These are phyloP conservation scores for Lampris incognitus DNA, from an alignment of 2,113 vertebrate species.

Conservation along the genomic window DNA sequence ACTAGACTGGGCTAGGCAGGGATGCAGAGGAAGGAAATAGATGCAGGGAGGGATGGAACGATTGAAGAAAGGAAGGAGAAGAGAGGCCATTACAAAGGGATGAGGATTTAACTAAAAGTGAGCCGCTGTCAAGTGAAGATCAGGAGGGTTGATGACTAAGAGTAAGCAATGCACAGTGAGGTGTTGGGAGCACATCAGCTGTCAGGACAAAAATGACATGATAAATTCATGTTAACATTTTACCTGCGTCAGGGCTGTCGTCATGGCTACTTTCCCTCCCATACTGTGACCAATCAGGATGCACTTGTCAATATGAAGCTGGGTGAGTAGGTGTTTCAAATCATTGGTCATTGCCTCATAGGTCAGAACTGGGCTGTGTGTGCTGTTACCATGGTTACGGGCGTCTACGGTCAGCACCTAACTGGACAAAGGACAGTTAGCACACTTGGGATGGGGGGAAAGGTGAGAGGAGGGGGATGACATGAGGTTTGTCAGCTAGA, in stretches of 20 bases:
- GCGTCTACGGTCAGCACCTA: constrained; percentile 95
- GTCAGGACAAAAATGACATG: neutral
- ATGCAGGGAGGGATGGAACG: constrained; percentile 19
- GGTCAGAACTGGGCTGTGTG: constrained; percentile 86
- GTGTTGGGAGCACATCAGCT: neutral
- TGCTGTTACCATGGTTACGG: constrained; percentile 93
- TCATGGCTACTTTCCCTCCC: constrained; percentile 98
- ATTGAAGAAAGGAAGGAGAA: neutral
- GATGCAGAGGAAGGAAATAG: neutral
- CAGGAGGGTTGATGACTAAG: neutral
- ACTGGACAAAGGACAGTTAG: constrained; percentile 75
- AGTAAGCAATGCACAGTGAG: neutral
- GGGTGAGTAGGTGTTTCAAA: constrained; percentile 85
- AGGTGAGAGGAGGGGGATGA: constrained; percentile 1
- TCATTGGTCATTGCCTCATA: constrained; percentile 91
- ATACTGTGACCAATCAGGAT: constrained; percentile 95
- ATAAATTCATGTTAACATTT: constrained; percentile 41
- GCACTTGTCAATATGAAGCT: constrained; percentile 86
- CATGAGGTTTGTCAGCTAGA: neutral
- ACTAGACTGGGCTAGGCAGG: constrained; percentile 88
- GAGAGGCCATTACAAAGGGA: neutral
- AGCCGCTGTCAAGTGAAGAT: neutral
- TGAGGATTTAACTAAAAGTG: neutral
- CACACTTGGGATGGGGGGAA: constrained; percentile 69
- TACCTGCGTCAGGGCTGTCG: constrained; percentile 88